Evolutionary conservation across 1,140 invertebrate species (phyloP).

Genomic region (Heterodera schachtii): DNA sequence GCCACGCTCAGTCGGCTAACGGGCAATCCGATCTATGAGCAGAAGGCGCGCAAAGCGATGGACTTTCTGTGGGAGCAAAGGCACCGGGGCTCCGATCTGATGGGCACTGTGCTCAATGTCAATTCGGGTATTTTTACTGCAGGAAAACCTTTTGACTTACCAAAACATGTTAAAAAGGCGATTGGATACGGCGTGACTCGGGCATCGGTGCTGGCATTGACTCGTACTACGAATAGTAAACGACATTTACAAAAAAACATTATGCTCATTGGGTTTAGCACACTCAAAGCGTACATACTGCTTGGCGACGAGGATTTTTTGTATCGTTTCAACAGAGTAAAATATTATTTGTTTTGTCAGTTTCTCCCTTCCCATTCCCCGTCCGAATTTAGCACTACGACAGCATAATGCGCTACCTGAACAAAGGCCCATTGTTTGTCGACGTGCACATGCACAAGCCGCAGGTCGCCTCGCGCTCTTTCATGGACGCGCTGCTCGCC

Average conservation of each 20-base stretch:
- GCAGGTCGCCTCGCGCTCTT: conserved; percentile 88
- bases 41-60: conserved; percentile 92
- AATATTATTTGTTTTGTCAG: too few relatives aligned
- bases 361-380: conserved; percentile 6
- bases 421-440: conserved; percentile 86
- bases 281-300: conserved; percentile 73
- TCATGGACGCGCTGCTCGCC: conserved; percentile 93
- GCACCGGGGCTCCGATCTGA: conserved; percentile 83
- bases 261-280: background rate
- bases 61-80: conserved; percentile 91
- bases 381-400: conserved; percentile 77
- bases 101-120: conserved; percentile 92
- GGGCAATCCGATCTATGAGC: conserved; percentile 86
- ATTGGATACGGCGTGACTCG: conserved; percentile 73
- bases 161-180: conserved; percentile 21
- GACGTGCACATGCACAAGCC: conserved; percentile 97
- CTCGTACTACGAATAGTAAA: conserved; percentile 93
- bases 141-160: conserved; percentile 77
- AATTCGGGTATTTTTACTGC: conserved; percentile 75
- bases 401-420: conserved; percentile 96
- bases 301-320: conserved; percentile 84
- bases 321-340: conserved; percentile 80
- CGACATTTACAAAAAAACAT: background rate
- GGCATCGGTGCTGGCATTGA: conserved; percentile 98
- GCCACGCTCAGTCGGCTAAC: conserved; percentile 88